A percentile compares a stretch with the other conserved stretches of the same genome.
Evolutionary conservation across 2,888 invertebrate species (phyloP).

Genomic region (Tethea ocularis): DNA sequence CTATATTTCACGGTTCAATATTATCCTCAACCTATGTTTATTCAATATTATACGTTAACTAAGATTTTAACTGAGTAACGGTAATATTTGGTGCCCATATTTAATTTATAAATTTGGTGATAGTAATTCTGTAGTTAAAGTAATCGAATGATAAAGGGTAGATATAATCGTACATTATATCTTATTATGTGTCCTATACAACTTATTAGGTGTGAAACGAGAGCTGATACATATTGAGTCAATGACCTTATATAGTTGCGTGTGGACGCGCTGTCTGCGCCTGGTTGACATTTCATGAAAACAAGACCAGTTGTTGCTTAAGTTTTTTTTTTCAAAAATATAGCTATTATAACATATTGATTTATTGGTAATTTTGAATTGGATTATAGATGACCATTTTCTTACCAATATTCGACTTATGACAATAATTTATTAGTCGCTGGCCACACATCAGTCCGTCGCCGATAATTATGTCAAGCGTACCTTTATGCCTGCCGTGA

Average conservation of each 20-base stretch:
- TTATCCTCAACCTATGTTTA: not conserved
- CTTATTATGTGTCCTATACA: conserved; percentile 5
- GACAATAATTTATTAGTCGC: no score
- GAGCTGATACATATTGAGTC: conserved; percentile 36
- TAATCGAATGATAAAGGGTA: conserved; percentile 31
- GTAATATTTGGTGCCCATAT: not conserved
- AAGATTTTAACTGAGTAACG: no score
- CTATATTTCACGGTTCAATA: not conserved
- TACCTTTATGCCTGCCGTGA: no score
- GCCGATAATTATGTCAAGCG: no score
- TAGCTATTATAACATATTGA: no score
- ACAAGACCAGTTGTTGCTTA: no score
- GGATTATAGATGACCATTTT: no score
- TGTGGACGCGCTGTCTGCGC: conserved; percentile 45
- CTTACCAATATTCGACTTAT: no score
- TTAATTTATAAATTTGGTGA: not conserved
- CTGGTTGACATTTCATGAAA: conserved; percentile 68
- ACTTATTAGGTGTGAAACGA: conserved; percentile 37
- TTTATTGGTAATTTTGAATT: no score
- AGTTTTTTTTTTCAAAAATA: no score
- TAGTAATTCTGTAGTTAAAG: conserved; percentile 12
- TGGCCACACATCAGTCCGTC: no score
- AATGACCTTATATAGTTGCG: conserved; percentile 49
- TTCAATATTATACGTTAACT: no score
- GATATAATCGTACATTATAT: conserved; percentile 22